Conservation (phyloP, 1,140 invertebrate genomes). For the Leptoteleia sp. region DNA sequence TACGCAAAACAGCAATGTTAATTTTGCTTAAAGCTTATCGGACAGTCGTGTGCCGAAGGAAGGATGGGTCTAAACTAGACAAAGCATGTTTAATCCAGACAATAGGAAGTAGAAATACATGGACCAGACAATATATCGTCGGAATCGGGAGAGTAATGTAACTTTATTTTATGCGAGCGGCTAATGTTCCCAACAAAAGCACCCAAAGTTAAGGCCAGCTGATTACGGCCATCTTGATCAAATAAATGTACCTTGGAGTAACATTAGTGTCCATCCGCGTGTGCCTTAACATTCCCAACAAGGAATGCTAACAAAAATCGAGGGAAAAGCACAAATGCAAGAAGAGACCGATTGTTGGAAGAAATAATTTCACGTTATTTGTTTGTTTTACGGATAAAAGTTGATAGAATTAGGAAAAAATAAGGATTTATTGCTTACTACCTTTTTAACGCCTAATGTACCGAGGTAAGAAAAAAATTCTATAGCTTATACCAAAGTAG, state of each 20-base stretch:
- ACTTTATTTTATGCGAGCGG: constrained; percentile 52
- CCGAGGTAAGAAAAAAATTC: too few relatives aligned
- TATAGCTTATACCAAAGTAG: too few relatives aligned
- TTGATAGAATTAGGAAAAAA: too few relatives aligned
- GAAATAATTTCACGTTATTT: too few relatives aligned
- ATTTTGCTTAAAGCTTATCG: constrained; percentile 49
- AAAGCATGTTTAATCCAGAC: constrained; percentile 54
- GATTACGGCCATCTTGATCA: constrained; percentile 44
- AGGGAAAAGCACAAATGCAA: too few relatives aligned
- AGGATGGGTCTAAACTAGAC: constrained; percentile 38
- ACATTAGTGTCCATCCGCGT: too few relatives aligned
- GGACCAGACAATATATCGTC: constrained; percentile 54
- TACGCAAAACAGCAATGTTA: constrained; percentile 21
- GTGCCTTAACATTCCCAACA: too few relatives aligned
- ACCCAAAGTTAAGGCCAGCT: constrained; percentile 22
- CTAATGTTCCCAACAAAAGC: constrained; percentile 42
- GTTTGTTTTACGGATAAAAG: too few relatives aligned
- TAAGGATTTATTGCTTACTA: too few relatives aligned
- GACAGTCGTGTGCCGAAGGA: constrained; percentile 38
- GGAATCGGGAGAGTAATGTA: constrained; percentile 49
- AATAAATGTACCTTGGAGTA: constrained; percentile 10
- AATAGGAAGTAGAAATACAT: constrained; percentile 56
- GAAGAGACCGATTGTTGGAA: too few relatives aligned
- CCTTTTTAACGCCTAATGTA: too few relatives aligned
- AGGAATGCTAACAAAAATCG: too few relatives aligned